Conservation (phyloP, 2,888 invertebrate species). For the Liopterus haemorrhoidalis region DNA sequence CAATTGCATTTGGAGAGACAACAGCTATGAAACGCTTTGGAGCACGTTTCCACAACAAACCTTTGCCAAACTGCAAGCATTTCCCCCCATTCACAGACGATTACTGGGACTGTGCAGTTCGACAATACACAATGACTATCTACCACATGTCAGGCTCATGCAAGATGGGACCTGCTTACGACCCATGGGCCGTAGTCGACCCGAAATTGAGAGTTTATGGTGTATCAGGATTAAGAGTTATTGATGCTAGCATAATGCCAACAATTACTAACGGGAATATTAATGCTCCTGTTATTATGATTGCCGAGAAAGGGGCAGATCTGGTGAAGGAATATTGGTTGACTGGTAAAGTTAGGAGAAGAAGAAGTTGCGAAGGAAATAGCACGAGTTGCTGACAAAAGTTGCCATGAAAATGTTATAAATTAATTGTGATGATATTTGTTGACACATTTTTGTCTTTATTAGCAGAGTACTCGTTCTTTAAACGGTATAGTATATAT, state of each 20-base stretch:
- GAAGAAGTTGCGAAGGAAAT: constrained; percentile 34
- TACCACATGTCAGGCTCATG: constrained; percentile 80
- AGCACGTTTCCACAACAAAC: constrained; percentile 66
- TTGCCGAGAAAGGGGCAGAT: constrained; percentile 80
- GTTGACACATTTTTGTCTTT: no score
- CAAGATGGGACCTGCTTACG: constrained; percentile 74
- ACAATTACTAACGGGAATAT: constrained; percentile 80
- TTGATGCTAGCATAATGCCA: constrained; percentile 87
- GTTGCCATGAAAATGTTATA: no score
- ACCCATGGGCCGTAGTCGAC: constrained; percentile 78
- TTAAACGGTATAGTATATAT: no score
- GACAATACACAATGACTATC: constrained; percentile 82
- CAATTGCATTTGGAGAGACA: constrained; percentile 74
- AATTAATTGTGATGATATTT: no score
- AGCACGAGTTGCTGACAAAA: constrained; percentile 1
- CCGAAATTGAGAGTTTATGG: constrained; percentile 70
- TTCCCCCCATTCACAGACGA: constrained; percentile 71
- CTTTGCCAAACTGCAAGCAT: constrained; percentile 77
- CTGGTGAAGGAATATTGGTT: constrained; percentile 70
- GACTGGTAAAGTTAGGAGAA: constrained; percentile 26
- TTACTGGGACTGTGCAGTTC: constrained; percentile 78
- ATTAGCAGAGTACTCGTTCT: no score
- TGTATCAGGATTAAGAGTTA: constrained; percentile 69
- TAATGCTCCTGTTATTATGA: constrained; percentile 83
- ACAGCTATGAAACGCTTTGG: constrained; percentile 73